Base-by-base conservation (phyloP, 35 echinoderm and acorn worm species). In the Heliocidaris tuberculata region DNA sequence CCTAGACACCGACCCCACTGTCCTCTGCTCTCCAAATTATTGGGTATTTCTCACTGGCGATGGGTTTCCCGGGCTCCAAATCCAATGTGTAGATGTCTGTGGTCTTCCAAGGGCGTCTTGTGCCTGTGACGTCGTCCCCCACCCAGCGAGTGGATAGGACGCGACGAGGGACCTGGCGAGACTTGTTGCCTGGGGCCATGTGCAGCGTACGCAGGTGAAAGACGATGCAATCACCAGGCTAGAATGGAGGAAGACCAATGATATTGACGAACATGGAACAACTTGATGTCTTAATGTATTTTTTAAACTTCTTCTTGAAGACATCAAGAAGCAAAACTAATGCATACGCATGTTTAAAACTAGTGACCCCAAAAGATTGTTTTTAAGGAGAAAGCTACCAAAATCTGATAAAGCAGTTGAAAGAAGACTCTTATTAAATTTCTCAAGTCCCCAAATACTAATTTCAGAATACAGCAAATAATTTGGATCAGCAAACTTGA, bases 151-250 rank as follows among this genome's bases (percentile, higher is more conserved):
- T 96, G 27, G 95, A 96, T 7, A 96, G 42, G 30, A 96, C 92
- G 16, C 95, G 87, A 31, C 95, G 21, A 24, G 95, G 95, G 31
- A 59, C 49, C 6, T 9, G 30, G 21, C 70, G 42, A 48, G 95
- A 96, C 9, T 47, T 54, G 47, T 96, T 93, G 48, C 42, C 92
- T 15, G 95, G 95, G 31, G 95, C 95, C 78, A 92, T 92, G 56
- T 96, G 95, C 19, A 96, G 15, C 9, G 95, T 86, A 29, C 78
- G 60, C 32, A 96, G 92, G 49, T 96, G 60, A 48, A 96, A 96
- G 47, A 88, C 86, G 78, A 96, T 60, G 30, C 60, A 86, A 49
- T 96, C 95, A 52, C 95, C 95, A 88, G 95, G 95, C 95, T 96
- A 31, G 35, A 27, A 48, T 7, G 48, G 35, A 95, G 49, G 78